Conservation (phyloP, 2,797 vertebrate species). For the Anguilla anguilla region DNA sequence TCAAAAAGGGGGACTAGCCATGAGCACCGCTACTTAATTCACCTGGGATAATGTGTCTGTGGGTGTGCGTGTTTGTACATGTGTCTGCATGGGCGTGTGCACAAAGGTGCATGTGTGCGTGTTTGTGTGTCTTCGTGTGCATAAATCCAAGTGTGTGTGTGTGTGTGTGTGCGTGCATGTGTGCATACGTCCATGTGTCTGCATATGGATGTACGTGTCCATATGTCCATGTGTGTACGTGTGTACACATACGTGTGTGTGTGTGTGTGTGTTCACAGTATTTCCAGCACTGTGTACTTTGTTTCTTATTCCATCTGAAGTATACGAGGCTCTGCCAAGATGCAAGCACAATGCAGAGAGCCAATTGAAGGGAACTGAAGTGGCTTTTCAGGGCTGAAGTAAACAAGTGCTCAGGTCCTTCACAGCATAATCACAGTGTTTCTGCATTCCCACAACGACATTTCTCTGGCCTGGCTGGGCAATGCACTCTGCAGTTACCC, state of each 20-base stretch:
- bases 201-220: neutral
- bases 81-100: neutral
- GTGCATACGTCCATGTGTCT: neutral
- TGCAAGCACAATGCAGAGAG: slow-evolving; percentile 47
- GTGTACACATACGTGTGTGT: neutral
- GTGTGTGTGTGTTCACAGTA: neutral
- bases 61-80: neutral
- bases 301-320: slow-evolving; percentile 45
- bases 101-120: neutral
- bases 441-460: neutral
- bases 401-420: slow-evolving; percentile 45
- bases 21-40: neutral
- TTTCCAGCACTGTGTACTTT: neutral
- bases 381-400: slow-evolving; percentile 62
- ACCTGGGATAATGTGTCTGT: neutral
- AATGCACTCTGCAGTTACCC: neutral
- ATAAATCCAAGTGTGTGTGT: neutral
- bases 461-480: neutral
- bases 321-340: slow-evolving; percentile 60
- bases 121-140: neutral
- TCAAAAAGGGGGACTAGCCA: neutral
- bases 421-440: neutral
- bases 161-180: neutral
- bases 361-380: slow-evolving; percentile 53
- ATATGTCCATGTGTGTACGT: slow-evolving; percentile 37